These are phyloP conservation scores for Cosmia trapezina DNA, from an alignment of 2,888 invertebrate genomes.

Conservation along the genomic window DNA sequence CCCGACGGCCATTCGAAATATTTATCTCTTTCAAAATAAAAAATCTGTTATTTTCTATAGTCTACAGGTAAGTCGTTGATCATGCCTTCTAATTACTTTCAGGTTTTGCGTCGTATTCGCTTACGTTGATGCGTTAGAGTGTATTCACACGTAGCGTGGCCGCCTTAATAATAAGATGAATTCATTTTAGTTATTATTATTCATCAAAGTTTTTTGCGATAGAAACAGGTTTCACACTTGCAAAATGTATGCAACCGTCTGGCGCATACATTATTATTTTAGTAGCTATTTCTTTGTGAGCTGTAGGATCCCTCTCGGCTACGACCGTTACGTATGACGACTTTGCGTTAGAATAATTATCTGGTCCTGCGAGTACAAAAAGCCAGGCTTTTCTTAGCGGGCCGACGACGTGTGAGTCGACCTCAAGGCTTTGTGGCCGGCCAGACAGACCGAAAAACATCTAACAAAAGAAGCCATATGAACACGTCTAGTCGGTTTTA, in stretches of 20 bases:
- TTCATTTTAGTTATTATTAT: slow-evolving; percentile 43
- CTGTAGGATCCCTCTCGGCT: slow-evolving; percentile 33
- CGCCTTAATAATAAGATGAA: slow-evolving; percentile 27
- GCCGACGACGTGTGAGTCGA: slow-evolving; percentile 65
- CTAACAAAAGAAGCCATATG: slow-evolving; percentile 81
- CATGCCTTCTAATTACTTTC: slow-evolving; percentile 48
- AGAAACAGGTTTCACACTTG: slow-evolving; percentile 54
- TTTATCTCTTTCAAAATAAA: slow-evolving; percentile 41
- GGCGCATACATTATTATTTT: slow-evolving; percentile 45
- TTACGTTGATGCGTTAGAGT: slow-evolving; percentile 36
- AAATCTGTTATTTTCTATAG: slow-evolving; percentile 42
- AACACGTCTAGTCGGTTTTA: slow-evolving; percentile 81
- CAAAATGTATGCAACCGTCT: slow-evolving; percentile 53
- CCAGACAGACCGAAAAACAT: slow-evolving; percentile 74
- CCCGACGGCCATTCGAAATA: slow-evolving; percentile 46
- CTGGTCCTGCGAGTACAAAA: slow-evolving; percentile 57
- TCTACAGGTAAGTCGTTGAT: slow-evolving; percentile 28
- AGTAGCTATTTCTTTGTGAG: slow-evolving; percentile 35
- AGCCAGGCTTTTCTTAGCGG: slow-evolving; percentile 59
- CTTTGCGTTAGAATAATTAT: slow-evolving; percentile 57
- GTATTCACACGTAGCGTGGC: slow-evolving; percentile 25
- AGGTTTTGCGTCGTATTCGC: slow-evolving; percentile 27
- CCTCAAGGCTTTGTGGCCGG: slow-evolving; percentile 72
- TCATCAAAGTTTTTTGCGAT: slow-evolving; percentile 41
- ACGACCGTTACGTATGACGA: slow-evolving; percentile 58